A percentile compares a stretch with the other conserved stretches of the same genome.
Conservation (phyloP, 2,113 vertebrate species). For the Myocastor coypus region DNA sequence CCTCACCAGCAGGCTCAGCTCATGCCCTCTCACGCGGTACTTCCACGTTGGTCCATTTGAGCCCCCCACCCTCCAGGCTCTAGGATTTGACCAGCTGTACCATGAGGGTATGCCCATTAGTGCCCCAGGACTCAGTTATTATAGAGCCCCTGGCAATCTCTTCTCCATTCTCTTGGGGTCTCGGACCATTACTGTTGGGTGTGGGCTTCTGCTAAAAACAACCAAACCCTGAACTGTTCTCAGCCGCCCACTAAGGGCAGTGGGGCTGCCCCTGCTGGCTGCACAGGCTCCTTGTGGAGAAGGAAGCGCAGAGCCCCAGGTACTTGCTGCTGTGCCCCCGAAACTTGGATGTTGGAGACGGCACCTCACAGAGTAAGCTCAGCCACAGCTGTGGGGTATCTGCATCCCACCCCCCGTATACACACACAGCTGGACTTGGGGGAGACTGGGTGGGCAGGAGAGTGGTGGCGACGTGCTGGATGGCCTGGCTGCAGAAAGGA, state of each 20-base stretch:
- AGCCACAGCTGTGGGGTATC: no score
- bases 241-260: background rate
- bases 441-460: fast-evolving
- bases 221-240: background rate
- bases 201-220: background rate
- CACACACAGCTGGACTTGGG: no score
- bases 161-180: background rate
- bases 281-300: background rate
- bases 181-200: background rate
- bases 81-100: background rate
- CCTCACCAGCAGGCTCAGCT: background rate
- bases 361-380: background rate
- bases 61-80: background rate
- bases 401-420: background rate
- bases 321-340: no score
- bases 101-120: background rate
- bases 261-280: background rate
- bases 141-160: background rate
- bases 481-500: background rate
- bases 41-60: background rate
- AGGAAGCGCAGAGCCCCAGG: background rate
- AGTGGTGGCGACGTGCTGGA: fast-evolving
- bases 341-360: background rate
- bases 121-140: background rate
- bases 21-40: background rate